Conservation (phyloP, 2,888 invertebrate genomes). For the Cepaea hortensis region DNA sequence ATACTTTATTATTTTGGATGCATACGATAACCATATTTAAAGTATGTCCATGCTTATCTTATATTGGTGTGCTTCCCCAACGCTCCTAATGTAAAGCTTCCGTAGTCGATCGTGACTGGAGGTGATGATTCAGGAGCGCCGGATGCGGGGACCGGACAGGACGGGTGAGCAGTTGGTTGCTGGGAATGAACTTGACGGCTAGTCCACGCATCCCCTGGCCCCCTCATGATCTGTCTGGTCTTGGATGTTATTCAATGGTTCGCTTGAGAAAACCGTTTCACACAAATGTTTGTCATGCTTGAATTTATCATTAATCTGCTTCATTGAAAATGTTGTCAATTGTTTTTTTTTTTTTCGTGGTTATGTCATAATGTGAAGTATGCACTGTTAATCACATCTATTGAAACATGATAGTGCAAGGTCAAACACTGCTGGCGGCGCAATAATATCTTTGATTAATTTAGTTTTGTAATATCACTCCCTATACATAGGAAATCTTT, state of each 20-base stretch:
- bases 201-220: not conserved
- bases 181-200: not conserved
- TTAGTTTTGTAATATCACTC: not conserved
- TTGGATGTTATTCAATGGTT: conserved; percentile 25
- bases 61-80: conserved; percentile 33
- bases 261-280: not conserved
- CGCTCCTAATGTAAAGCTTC: conserved; percentile 35
- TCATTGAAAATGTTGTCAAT: too few species aligned
- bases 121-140: conserved; percentile 26
- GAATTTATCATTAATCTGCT: too few species aligned
- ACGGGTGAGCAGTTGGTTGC: not conserved
- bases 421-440: too few species aligned
- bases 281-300: too few species aligned
- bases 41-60: not conserved
- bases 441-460: not conserved
- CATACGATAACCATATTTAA: not conserved
- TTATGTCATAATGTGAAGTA: too few species aligned
- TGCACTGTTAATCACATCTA: too few species aligned
- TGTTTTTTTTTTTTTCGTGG: too few species aligned
- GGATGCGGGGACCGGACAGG: conserved; percentile 19
- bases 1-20: not conserved
- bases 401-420: too few species aligned
- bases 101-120: conserved; percentile 6
- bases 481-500: not conserved
- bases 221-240: not conserved